Base-by-base conservation (phyloP, 2,888 invertebrate species). In the Nephrocerus scutellatus region DNA sequence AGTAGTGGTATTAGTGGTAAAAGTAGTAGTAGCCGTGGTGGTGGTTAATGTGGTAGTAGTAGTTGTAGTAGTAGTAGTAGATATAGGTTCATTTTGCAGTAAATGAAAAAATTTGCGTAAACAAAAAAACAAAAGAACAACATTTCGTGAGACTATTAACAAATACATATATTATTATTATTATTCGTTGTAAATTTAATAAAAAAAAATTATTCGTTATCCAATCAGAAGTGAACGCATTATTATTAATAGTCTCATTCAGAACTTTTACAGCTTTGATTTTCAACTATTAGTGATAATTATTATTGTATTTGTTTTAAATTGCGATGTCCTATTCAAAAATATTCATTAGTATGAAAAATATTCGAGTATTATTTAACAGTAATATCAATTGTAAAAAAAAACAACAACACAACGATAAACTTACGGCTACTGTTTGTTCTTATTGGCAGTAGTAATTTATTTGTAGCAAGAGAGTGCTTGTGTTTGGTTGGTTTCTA, bases 61-160 rank as follows among this genome's bases (percentile, higher is more conserved):
- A n/a, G n/a, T n/a, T n/a, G n/a, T n/a, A n/a, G n/a, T n/a, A n/a
- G n/a, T n/a, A n/a, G n/a, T n/a, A n/a, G 33, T 35, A 30, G 26
- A 30, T 32, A 32, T 35, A 35, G 40, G 47, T 33, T 48, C 43
- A 48, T 47, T 52, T 52, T 55, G 52, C 47, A 53, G 51, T 51
- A 48, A 51, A 49, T 54, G 56, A 60, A 59, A 60, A 51, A 59
- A 56, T 56, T 57, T 63, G 59, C 57, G 57, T 56, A 63, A 61
- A 56, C 48, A 54, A 60, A 65, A 52, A 62, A 56, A 59, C 56
- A 61, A 60, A 60, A 53, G 51, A 59, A n/a, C n/a, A n/a, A n/a
- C n/a, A n/a, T 49, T 60, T 63, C 56, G 59, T 66, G 66, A 63
- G 65, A 63, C 63, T 62, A 62, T 65, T 63, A 63, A 62, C 56